Conservation (phyloP, 2,888 invertebrate genomes). For the Acrocyrtus sp. region DNA sequence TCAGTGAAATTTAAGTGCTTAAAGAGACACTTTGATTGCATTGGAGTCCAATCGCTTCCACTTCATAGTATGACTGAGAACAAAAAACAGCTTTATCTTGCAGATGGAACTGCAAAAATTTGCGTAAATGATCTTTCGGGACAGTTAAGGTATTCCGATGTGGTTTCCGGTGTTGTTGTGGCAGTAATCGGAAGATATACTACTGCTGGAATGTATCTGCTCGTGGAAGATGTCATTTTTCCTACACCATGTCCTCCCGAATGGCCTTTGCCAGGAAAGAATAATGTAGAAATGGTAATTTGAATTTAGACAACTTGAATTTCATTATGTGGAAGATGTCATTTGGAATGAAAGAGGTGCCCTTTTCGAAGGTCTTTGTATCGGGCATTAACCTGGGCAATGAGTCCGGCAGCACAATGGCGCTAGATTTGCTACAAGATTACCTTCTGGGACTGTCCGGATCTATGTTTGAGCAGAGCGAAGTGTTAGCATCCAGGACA, state of each 20-base stretch:
- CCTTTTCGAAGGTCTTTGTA: slow-evolving; percentile 44
- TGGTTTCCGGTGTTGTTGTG: slow-evolving; percentile 36
- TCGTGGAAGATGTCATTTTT: slow-evolving; percentile 41
- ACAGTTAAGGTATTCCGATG: slow-evolving; percentile 3
- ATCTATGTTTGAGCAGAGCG: slow-evolving; percentile 37
- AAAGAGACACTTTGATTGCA: slow-evolving; percentile 22
- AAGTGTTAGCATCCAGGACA: slow-evolving; percentile 13
- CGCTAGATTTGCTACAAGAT: slow-evolving; percentile 42
- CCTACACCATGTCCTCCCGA: slow-evolving; percentile 32
- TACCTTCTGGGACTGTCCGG: slow-evolving; percentile 50
- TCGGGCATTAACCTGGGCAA: slow-evolving; percentile 46
- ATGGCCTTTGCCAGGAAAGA: slow-evolving; percentile 20
- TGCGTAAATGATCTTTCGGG: slow-evolving; percentile 3
- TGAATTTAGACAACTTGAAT: neutral
- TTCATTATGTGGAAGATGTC: neutral
- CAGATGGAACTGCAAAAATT: slow-evolving; percentile 33
- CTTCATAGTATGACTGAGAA: slow-evolving; percentile 17
- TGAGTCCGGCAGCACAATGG: neutral
- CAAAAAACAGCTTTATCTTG: slow-evolving; percentile 10
- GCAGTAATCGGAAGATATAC: slow-evolving; percentile 38
- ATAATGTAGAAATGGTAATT: slow-evolving; percentile 52
- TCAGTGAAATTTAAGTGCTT: slow-evolving; percentile 3
- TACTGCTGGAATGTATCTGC: slow-evolving; percentile 11
- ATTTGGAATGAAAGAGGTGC: neutral
- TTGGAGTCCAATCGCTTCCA: slow-evolving; percentile 43